These are phyloP conservation scores for Pandemis cinnamomeana DNA, from an alignment of 2,888 invertebrate genomes.

Conservation along the genomic window DNA sequence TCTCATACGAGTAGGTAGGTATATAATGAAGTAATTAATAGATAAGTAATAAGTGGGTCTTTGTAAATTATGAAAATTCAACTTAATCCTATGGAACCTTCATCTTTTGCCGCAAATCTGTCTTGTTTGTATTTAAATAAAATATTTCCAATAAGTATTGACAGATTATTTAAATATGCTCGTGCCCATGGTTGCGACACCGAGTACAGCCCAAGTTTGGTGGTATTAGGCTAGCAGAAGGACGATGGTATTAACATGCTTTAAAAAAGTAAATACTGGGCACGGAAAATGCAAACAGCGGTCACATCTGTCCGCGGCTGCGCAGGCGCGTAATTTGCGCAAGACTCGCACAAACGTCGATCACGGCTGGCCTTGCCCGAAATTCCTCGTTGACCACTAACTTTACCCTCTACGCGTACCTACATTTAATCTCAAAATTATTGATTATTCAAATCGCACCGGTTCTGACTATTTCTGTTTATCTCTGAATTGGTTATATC, in stretches of 20 bases:
- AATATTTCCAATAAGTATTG: slow-evolving; percentile 33
- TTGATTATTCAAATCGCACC: background rate
- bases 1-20: too few relatives aligned
- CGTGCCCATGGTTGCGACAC: slow-evolving; percentile 27
- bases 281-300: slow-evolving; percentile 66
- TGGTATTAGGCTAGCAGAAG: slow-evolving; percentile 54
- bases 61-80: background rate
- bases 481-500: background rate
- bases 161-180: slow-evolving; percentile 39
- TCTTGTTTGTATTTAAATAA: slow-evolving; percentile 31
- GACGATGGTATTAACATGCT: slow-evolving; percentile 63
- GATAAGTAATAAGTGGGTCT: too few relatives aligned
- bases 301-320: slow-evolving; percentile 47
- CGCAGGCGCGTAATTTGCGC: slow-evolving; percentile 61
- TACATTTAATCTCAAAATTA: slow-evolving; percentile 26
- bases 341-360: slow-evolving; percentile 69
- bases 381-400: slow-evolving; percentile 64
- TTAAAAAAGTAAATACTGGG: slow-evolving; percentile 68
- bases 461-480: background rate
- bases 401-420: slow-evolving; percentile 50
- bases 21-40: too few relatives aligned
- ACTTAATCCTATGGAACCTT: slow-evolving; percentile 8
- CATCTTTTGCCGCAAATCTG: slow-evolving; percentile 4
- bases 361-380: slow-evolving; percentile 77
- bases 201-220: slow-evolving; percentile 29